Evolutionary conservation across 2,888 invertebrate genomes (phyloP).

Genomic region (Pristionchus japonicus): DNA sequence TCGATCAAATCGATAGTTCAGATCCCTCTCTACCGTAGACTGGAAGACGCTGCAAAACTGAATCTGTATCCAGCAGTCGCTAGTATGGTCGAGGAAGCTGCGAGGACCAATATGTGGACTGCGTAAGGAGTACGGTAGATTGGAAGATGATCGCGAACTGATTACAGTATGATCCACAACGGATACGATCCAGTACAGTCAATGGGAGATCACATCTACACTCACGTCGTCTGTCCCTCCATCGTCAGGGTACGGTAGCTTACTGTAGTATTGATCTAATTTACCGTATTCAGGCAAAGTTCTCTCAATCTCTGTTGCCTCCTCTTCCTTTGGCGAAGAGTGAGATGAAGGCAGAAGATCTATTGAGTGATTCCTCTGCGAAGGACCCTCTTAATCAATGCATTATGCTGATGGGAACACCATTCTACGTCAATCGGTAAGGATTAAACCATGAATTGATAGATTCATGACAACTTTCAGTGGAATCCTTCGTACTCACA

Average conservation of each 20-base stretch:
- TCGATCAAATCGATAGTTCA: not conserved
- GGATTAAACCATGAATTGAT: not conserved
- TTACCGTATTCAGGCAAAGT: not conserved
- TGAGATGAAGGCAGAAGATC: not conserved
- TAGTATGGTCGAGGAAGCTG: constrained; percentile 38
- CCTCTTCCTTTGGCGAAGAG: not conserved
- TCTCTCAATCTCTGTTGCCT: constrained; percentile 1
- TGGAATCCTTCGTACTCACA: constrained; percentile 23
- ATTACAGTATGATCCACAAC: constrained; percentile 43
- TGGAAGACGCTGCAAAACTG: constrained; percentile 20
- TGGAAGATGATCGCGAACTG: not conserved
- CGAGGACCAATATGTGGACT: constrained; percentile 34
- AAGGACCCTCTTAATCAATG: constrained; percentile 16
- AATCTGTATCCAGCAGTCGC: constrained; percentile 39
- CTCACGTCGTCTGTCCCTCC: constrained; percentile 37
- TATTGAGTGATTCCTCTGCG: not conserved
- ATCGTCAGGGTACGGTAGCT: constrained; percentile 24
- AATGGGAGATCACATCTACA: constrained; percentile 39
- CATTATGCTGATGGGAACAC: constrained; percentile 21
- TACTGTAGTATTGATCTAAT: not conserved
- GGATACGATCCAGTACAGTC: constrained; percentile 30
- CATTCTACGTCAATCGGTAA: constrained; percentile 44
- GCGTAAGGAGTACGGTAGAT: not conserved
- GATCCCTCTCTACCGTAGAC: constrained; percentile 24
- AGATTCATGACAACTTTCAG: not conserved